These are phyloP conservation scores for Siphlonurus alternatus DNA, from an alignment of 2,888 invertebrate genomes.

Conservation along the genomic window DNA sequence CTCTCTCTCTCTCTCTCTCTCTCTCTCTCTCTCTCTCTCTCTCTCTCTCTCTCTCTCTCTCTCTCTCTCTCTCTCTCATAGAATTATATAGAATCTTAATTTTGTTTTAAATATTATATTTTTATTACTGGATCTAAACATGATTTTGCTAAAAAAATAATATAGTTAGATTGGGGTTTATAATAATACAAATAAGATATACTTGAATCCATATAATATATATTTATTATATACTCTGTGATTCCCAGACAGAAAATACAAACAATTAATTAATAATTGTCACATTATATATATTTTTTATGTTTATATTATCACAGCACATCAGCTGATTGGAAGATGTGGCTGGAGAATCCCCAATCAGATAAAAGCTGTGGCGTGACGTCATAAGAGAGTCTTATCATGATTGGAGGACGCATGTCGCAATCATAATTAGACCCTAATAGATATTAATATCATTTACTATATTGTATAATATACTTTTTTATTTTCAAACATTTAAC, in stretches of 20 bases:
- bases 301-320: neutral
- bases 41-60: too few species aligned
- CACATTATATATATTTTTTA: neutral
- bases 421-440: neutral
- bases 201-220: neutral
- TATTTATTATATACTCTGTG: neutral
- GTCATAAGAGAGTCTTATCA: neutral
- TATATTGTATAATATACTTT: neutral
- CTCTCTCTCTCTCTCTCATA: too few species aligned
- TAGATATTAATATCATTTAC: neutral
- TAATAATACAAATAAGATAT: neutral
- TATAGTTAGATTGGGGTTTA: too few species aligned
- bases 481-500: neutral
- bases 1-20: too few species aligned
- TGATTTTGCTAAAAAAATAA: too few species aligned
- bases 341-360: slow-evolving; percentile 58
- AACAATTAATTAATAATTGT: neutral
- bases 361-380: slow-evolving; percentile 29
- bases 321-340: slow-evolving; percentile 46
- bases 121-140: too few species aligned
- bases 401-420: neutral
- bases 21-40: too few species aligned
- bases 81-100: too few species aligned
- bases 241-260: neutral
- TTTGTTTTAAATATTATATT: too few species aligned